phyloP scores from a whole-genome alignment of 2,888 invertebrate species.

The Metellina segmentata region DNA sequence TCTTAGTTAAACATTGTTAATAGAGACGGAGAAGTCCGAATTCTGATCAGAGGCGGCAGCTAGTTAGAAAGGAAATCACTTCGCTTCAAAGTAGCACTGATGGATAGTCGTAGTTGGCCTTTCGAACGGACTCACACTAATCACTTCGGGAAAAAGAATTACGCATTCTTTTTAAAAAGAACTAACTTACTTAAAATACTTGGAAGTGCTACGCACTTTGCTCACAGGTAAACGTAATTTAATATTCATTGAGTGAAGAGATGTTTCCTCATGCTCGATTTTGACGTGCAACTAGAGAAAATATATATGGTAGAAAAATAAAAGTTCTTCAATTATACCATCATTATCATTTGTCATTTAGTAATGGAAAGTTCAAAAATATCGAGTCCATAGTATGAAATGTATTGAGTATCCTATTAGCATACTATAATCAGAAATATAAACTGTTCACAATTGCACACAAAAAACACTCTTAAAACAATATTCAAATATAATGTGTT shows the following conservation, averaged over 20 bases:
- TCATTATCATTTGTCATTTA: conserved; percentile 1
- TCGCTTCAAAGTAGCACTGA: conserved; percentile 39
- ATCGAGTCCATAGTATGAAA: too few relatives aligned
- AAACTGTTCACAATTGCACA: too few relatives aligned
- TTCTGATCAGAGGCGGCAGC: conserved; percentile 35
- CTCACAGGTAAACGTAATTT: not conserved
- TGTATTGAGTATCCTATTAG: too few relatives aligned
- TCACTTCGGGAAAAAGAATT: conserved; percentile 25
- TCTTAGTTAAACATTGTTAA: conserved; percentile 54
- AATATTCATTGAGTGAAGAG: not conserved
- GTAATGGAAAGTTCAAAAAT: not conserved
- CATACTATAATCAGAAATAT: too few relatives aligned
- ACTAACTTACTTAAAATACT: not conserved
- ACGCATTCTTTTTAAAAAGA: not conserved
- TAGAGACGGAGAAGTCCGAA: conserved; percentile 58
- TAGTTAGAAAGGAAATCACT: conserved; percentile 1
- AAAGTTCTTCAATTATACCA: not conserved
- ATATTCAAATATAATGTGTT: too few relatives aligned
- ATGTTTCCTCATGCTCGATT: not conserved
- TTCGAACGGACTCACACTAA: conserved; percentile 44
- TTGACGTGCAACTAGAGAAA: not conserved
- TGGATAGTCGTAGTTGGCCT: conserved; percentile 44
- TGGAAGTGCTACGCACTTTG: not conserved
- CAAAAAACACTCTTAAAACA: too few relatives aligned
- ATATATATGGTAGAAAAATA: not conserved